Evolutionary conservation across 2,797 vertebrate genomes (phyloP).

Genomic region (Anabacerthia variegaticeps): DNA sequence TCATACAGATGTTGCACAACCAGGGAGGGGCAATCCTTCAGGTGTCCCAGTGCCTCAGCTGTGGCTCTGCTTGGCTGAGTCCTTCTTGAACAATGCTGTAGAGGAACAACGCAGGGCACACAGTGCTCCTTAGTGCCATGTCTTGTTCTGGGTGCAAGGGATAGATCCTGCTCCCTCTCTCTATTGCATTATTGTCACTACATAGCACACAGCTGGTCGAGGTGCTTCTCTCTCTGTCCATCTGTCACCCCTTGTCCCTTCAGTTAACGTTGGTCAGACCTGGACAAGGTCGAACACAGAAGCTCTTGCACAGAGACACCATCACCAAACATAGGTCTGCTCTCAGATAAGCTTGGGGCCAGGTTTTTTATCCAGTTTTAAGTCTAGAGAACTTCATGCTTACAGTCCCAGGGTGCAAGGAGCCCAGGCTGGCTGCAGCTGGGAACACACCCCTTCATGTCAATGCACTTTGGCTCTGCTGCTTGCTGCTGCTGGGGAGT

Average conservation of each 20-base stretch:
- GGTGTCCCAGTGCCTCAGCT: neutral
- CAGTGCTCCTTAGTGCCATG: neutral
- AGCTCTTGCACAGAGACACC: neutral
- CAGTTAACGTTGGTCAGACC: fast-evolving
- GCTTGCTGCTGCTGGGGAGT: neutral
- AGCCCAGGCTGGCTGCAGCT: neutral
- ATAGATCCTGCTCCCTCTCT: neutral
- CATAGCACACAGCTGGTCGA: neutral
- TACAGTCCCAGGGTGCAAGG: neutral
- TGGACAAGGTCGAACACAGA: neutral
- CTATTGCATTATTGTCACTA: neutral
- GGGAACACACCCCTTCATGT: neutral
- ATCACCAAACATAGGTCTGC: neutral
- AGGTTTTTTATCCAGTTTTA: neutral
- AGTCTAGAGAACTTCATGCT: neutral
- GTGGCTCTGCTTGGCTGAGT: neutral
- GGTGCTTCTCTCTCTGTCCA: neutral
- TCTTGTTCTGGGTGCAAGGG: neutral
- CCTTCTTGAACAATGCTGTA: neutral
- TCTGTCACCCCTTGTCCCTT: neutral
- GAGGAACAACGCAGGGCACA: neutral
- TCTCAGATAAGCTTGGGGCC: neutral
- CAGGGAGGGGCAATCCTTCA: neutral
- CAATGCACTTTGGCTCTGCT: neutral
- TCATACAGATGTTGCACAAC: slow-evolving; percentile 6